These are phyloP conservation scores for Uloborus diversus DNA, from an alignment of 1,140 invertebrate species.

Conservation along the genomic window DNA sequence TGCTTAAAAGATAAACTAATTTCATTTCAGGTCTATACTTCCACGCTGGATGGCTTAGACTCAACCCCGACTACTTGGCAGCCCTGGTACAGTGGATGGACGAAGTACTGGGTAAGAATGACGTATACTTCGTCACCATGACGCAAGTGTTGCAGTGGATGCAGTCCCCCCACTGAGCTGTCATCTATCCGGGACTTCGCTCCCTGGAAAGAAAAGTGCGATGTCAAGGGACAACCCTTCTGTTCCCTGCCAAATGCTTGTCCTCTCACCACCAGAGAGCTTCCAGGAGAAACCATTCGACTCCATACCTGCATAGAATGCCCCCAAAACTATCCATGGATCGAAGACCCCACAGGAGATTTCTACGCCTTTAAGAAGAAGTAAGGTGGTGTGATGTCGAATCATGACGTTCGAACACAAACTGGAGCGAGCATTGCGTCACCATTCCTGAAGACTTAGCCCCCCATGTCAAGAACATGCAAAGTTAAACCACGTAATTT, in stretches of 20 bases:
- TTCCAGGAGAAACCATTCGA: constrained; percentile 90
- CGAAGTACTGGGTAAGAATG: constrained; percentile 85
- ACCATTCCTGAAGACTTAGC: no score
- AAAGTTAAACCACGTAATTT: no score
- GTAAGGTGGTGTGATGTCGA: no score
- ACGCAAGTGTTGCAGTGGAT: constrained; percentile 97
- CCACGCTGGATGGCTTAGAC: constrained; percentile 94
- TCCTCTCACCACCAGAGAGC: constrained; percentile 85
- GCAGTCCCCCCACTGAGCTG: constrained; percentile 91
- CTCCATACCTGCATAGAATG: constrained; percentile 96
- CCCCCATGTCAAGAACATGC: no score
- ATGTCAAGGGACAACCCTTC: constrained; percentile 91
- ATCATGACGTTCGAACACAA: no score
- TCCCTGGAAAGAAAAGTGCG: constrained; percentile 95
- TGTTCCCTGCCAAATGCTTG: constrained; percentile 92
- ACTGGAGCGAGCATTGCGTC: no score
- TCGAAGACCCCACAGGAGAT: constrained; percentile 92
- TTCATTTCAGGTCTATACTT: constrained; percentile 77
- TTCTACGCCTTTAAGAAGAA: constrained; percentile 76
- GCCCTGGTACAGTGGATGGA: constrained; percentile 94
- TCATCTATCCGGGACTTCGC: constrained; percentile 89
- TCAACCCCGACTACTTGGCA: constrained; percentile 91
- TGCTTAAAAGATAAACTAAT: constrained; percentile 64
- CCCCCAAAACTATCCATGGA: constrained; percentile 95
- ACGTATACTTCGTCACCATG: constrained; percentile 97